These are phyloP conservation scores for Austrolebias charrua DNA, from an alignment of 2,797 vertebrate species.

Conservation along the genomic window DNA sequence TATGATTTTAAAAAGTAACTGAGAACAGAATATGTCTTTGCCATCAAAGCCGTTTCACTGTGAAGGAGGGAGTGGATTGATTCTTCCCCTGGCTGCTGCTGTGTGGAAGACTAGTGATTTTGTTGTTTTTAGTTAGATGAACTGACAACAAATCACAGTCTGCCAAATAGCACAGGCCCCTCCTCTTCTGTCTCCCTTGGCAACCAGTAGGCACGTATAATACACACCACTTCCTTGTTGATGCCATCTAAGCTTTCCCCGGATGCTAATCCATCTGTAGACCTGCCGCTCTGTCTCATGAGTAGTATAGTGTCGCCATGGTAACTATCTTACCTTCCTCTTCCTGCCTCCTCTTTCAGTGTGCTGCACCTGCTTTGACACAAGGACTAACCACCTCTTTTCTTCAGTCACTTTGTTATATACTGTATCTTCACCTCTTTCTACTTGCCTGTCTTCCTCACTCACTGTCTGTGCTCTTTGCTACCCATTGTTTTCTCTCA, in stretches of 20 bases:
- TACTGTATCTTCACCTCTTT: slow-evolving; percentile 74
- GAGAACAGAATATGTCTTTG: slow-evolving; percentile 41
- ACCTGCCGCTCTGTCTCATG: slow-evolving; percentile 54
- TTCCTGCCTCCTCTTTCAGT: slow-evolving; percentile 63
- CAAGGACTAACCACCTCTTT: slow-evolving; percentile 72
- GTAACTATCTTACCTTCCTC: slow-evolving; percentile 69
- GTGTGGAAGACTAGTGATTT: slow-evolving; percentile 99
- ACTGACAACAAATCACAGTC: slow-evolving; percentile 99
- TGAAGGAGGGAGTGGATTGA: slow-evolving; percentile 87
- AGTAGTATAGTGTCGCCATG: slow-evolving; percentile 72
- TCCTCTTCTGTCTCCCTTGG: slow-evolving; percentile 93
- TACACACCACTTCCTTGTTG: slow-evolving; percentile 70
- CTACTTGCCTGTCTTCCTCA: slow-evolving; percentile 5
- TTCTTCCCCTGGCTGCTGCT: slow-evolving; percentile 91
- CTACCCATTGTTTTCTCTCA: slow-evolving; percentile 15
- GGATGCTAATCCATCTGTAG: slow-evolving; percentile 67
- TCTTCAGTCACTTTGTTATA: slow-evolving; percentile 45
- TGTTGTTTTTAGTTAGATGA: slow-evolving; percentile 99
- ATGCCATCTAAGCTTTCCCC: slow-evolving; percentile 59
- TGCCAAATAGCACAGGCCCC: slow-evolving; percentile 96
- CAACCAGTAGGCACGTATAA: slow-evolving; percentile 78
- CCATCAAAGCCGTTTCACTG: slow-evolving; percentile 74
- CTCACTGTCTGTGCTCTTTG: slow-evolving; percentile 13
- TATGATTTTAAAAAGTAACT: slow-evolving; percentile 24
- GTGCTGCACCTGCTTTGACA: slow-evolving; percentile 78